phyloP scores from a whole-genome alignment of 2,888 invertebrate species.

The Drosophila nr. medialis region DNA sequence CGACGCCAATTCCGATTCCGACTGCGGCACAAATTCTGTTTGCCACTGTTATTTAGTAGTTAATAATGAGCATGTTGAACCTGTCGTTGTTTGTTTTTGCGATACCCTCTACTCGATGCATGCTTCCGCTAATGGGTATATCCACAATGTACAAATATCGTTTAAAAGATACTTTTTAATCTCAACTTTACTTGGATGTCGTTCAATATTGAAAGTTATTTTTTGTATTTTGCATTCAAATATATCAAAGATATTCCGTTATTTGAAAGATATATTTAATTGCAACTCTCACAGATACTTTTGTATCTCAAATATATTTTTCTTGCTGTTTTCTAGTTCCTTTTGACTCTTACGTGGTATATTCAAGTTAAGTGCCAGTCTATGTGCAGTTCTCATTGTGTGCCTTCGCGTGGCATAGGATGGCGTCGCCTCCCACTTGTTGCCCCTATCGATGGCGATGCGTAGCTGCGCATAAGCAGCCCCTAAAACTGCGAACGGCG shows the following conservation, averaged over 20 bases:
- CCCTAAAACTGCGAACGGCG: constrained; percentile 22
- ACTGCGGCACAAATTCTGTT: constrained; percentile 41
- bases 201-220: no score
- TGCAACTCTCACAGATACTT: background rate
- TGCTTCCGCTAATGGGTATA: constrained; percentile 13
- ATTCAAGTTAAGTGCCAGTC: background rate
- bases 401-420: constrained; percentile 3
- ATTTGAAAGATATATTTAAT: background rate
- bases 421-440: constrained; percentile 37
- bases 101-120: constrained; percentile 7
- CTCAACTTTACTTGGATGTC: background rate
- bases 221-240: background rate
- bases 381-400: background rate
- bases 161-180: background rate
- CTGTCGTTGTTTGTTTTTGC: constrained; percentile 70
- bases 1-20: background rate
- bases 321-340: background rate
- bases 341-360: constrained; percentile 12
- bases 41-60: constrained; percentile 78
- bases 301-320: background rate
- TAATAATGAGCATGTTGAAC: constrained; percentile 80
- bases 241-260: background rate
- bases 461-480: constrained; percentile 60
- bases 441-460: constrained; percentile 45
- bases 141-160: background rate